Conservation (phyloP, 2,888 invertebrate species). For the Mythimna impura region DNA sequence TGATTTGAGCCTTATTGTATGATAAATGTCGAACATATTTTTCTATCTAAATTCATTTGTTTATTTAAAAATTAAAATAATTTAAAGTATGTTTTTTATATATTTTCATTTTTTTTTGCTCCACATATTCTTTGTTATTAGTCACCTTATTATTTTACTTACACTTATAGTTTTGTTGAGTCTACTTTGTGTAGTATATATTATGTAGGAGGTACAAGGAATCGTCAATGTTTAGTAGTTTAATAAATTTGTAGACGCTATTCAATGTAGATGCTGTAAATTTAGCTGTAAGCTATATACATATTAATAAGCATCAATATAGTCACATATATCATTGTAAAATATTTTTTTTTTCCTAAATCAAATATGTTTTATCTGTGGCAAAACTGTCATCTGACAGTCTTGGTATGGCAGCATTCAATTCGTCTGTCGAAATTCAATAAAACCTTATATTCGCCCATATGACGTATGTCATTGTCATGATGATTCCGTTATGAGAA, state of each 20-base stretch:
- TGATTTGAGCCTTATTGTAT: conserved; percentile 3
- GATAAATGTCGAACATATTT: not conserved
- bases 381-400: not conserved
- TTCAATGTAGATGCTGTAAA: conserved; percentile 9
- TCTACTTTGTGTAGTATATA: conserved; percentile 2
- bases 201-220: not conserved
- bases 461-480: no score
- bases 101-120: conserved; percentile 24
- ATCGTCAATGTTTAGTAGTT: not conserved
- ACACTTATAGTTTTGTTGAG: not conserved
- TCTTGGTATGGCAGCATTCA: not conserved
- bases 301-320: not conserved
- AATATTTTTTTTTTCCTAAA: not conserved
- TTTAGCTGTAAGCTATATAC: conserved; percentile 1
- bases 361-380: no score
- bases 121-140: conserved; percentile 14
- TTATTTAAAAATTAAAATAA: not conserved
- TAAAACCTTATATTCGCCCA: not conserved
- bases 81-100: not conserved
- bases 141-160: not conserved
- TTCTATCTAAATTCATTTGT: not conserved
- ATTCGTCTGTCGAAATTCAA: no score
- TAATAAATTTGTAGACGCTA: conserved; percentile 5
- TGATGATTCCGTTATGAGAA: no score
- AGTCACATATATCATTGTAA: not conserved